phyloP scores from a whole-genome alignment of 2,113 vertebrate genomes.

The Zapornia atra region DNA sequence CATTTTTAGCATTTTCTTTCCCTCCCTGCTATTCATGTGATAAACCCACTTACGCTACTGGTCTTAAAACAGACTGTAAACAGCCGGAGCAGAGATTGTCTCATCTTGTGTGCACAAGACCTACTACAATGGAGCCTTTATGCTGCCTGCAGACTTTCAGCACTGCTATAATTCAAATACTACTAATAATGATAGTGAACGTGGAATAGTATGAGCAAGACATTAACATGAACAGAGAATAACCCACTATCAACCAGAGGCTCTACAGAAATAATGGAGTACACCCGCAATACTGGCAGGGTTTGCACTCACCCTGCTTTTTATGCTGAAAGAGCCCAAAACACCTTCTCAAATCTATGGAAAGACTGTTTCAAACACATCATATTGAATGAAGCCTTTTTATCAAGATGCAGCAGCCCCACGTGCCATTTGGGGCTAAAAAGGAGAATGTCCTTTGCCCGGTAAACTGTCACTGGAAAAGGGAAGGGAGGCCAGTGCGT shows the following conservation, averaged over 20 bases:
- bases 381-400: background rate
- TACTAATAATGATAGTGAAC: background rate
- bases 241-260: background rate
- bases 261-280: background rate
- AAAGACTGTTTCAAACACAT: background rate
- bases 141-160: constrained; percentile 34
- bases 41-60: background rate
- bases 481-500: background rate
- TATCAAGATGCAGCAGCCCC: background rate
- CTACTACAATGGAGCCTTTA: constrained; percentile 42
- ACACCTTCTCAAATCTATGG: background rate
- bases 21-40: background rate
- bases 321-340: background rate
- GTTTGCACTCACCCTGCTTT: background rate
- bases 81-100: background rate
- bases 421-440: background rate
- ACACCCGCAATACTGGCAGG: background rate
- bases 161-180: constrained; percentile 35
- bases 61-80: constrained; percentile 20
- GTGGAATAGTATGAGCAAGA: background rate
- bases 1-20: background rate
- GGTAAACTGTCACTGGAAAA: background rate
- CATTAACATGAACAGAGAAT: background rate
- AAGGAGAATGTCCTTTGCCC: background rate
- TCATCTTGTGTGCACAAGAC: constrained; percentile 26